Conservation (phyloP, 2,797 vertebrate genomes). For the Platyrinchus mystaceus region DNA sequence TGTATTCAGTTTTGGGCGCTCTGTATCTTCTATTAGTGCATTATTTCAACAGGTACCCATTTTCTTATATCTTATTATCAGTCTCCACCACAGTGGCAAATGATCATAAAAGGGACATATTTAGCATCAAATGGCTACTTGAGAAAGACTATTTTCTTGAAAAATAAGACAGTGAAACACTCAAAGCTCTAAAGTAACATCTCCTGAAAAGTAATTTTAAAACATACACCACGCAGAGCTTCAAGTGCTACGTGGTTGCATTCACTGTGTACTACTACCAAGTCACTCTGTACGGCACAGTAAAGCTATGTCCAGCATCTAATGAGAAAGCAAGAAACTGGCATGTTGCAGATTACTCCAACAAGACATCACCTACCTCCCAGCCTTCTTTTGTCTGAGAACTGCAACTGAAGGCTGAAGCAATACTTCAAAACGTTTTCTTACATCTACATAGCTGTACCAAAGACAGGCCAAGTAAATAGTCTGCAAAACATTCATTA, state of each 20-base stretch:
- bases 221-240: not conserved
- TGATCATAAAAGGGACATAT: not conserved
- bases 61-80: accelerated
- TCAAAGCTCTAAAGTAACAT: not conserved
- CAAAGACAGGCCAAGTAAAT: not conserved
- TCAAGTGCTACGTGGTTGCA: not conserved
- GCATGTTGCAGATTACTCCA: not conserved
- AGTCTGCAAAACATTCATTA: not conserved
- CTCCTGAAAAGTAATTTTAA: not conserved
- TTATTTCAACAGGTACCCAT: not conserved
- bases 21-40: not conserved
- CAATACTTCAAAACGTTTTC: not conserved
- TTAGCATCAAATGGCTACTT: not conserved
- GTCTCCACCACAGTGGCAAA: not conserved
- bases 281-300: not conserved
- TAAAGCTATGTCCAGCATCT: not conserved
- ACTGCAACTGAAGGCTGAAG: not conserved
- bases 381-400: not conserved
- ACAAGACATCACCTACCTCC: not conserved
- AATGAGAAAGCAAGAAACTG: not conserved
- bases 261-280: not conserved
- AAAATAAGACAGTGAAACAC: not conserved
- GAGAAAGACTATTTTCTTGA: not conserved
- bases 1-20: not conserved
- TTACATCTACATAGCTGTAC: not conserved